Percentiles rank a stretch among this genome's conserved stretches.
Evolutionary conservation across 2,888 invertebrate species (phyloP).

Genomic region (Junonia oenone): DNA sequence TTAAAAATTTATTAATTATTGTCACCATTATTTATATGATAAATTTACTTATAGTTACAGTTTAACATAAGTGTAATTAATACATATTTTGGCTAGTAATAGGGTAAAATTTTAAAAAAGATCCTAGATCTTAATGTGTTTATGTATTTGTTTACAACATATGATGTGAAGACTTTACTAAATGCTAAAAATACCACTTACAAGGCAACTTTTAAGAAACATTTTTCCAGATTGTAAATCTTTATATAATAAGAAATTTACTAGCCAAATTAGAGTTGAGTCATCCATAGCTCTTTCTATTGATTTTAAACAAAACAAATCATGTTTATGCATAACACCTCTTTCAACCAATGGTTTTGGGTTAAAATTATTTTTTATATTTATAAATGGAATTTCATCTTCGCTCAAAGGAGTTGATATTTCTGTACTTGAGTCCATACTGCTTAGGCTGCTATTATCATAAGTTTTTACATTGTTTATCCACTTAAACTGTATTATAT

Average conservation of each 20-base stretch:
- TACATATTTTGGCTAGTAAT: no score
- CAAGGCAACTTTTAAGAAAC: constrained; percentile 43
- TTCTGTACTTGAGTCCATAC: background rate
- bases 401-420: background rate
- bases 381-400: background rate
- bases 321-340: constrained; percentile 37
- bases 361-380: constrained; percentile 19
- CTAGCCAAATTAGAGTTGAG: constrained; percentile 44
- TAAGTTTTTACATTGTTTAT: constrained; percentile 16
- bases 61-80: no score
- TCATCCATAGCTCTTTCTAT: constrained; percentile 36
- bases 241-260: constrained; percentile 41
- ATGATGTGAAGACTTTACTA: background rate
- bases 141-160: background rate
- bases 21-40: no score
- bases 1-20: no score
- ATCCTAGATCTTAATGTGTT: no score
- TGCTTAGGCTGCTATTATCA: background rate
- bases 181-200: constrained; percentile 53
- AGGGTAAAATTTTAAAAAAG: no score
- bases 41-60: no score
- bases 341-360: constrained; percentile 24
- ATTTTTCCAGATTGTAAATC: constrained; percentile 40
- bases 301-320: constrained; percentile 43
- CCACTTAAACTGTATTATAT: constrained; percentile 32